Conservation (phyloP, 2,888 invertebrate genomes). For the Caenorhabditis zanzibari region DNA sequence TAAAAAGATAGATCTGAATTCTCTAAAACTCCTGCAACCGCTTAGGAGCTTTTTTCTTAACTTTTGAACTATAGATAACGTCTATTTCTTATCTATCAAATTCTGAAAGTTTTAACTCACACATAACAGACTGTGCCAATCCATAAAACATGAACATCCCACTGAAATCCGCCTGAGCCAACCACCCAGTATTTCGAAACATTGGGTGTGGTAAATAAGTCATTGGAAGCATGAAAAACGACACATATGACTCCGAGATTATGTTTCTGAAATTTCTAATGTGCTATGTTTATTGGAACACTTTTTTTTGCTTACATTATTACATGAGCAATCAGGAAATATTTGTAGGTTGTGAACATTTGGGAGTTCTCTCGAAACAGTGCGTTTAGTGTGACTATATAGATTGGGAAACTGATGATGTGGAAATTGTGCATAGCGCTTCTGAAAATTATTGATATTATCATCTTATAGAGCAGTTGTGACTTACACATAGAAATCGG, state of each 20-base stretch:
- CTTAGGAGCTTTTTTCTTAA: too few species aligned
- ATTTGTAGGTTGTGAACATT: constrained; percentile 18
- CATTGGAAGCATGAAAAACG: constrained; percentile 34
- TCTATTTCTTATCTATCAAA: too few species aligned
- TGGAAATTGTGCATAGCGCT: constrained; percentile 28
- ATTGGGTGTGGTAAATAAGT: constrained; percentile 27
- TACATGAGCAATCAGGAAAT: constrained; percentile 17
- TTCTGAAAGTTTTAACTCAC: too few species aligned
- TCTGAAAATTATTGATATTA: constrained; percentile 1
- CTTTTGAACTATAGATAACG: too few species aligned
- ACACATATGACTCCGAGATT: constrained; percentile 15
- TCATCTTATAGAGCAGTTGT: too few species aligned
- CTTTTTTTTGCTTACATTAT: neutral
- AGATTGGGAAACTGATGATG: constrained; percentile 32
- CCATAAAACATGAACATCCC: constrained; percentile 33
- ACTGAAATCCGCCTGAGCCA: constrained; percentile 19
- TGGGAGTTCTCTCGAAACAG: constrained; percentile 17
- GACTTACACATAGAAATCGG: constrained; percentile 8
- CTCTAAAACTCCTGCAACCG: too few species aligned
- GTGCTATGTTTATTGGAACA: too few species aligned
- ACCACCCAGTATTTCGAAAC: constrained; percentile 27
- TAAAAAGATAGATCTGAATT: too few species aligned
- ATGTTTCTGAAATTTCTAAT: constrained; percentile 21
- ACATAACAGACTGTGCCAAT: constrained; percentile 24
- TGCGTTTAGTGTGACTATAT: constrained; percentile 2